Percentiles rank a stretch among this genome's conserved stretches.
Evolutionary conservation across 2,113 vertebrate species (phyloP).

Genomic region (Hyaena hyaena): DNA sequence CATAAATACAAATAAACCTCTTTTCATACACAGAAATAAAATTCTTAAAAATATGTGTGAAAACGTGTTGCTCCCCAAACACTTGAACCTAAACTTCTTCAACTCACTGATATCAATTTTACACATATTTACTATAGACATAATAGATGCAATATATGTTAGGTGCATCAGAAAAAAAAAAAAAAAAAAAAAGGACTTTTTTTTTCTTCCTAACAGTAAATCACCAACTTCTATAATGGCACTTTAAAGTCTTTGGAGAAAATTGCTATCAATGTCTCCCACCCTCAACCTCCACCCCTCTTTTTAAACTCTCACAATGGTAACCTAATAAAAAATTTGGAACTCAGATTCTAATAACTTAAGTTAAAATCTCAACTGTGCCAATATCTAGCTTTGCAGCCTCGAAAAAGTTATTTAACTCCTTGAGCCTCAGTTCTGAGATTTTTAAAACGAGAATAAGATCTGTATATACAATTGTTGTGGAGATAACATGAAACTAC

Average conservation of each 20-base stretch:
- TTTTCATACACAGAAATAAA: slow-evolving; percentile 49
- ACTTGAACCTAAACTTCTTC: slow-evolving; percentile 19
- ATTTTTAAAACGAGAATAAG: slow-evolving; percentile 37
- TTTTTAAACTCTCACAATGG: background rate
- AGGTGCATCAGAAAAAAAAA: background rate
- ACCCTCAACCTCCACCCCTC: background rate
- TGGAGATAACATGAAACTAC: background rate
- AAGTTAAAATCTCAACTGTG: slow-evolving; percentile 21
- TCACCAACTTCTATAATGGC: background rate
- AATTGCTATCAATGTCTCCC: background rate
- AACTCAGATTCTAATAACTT: slow-evolving; percentile 19
- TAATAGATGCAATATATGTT: background rate
- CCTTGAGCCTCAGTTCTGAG: background rate
- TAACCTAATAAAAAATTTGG: slow-evolving; percentile 15
- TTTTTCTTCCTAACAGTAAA: slow-evolving; percentile 41
- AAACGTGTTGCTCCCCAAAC: slow-evolving; percentile 7
- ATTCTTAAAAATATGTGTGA: slow-evolving; percentile 34
- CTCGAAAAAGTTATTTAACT: slow-evolving; percentile 29
- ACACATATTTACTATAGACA: slow-evolving; percentile 35
- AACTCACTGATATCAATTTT: slow-evolving; percentile 28
- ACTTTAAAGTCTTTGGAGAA: slow-evolving; percentile 22
- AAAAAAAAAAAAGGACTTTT: background rate
- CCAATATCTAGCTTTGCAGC: background rate
- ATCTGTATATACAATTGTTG: background rate
- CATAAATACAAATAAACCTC: background rate